Evolutionary conservation across 2,113 vertebrate genomes (phyloP), one percentile per base, ranked within the genome.

Genomic region (Aptenodytes patagonicus): DNA sequence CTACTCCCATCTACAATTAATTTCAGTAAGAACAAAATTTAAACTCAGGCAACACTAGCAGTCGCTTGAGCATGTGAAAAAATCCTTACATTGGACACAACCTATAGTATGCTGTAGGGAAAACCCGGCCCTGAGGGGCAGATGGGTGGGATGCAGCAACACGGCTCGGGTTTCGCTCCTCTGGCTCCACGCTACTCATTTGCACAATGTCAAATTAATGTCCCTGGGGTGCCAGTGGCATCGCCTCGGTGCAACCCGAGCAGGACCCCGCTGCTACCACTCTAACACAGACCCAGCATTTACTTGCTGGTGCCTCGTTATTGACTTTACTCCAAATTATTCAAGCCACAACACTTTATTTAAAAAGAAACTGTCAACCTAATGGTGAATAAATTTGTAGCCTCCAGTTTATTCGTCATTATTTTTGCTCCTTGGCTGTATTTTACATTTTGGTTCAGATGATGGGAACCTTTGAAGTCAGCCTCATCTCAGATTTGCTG

Each of bases 241-340:
- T 68, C n/a, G 0, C 47, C 12, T 31, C 2, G 5, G 14, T 5
- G 25, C 7, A 22, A 49, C 42, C 13, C 8, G 2, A 10, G 5
- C 1, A 0, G 60, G 55, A 51, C 17, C 19, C 65, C 0, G 0
- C 54, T 58, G 60, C 46, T n/a, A 29, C 31, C 2, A 2, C 57
- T 21, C 40, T 10, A 32, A 13, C 51, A 28, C 64, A 64, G 12
- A 14, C 15, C 70, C 60, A 40, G 29, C 55, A 17, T 17, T 28
- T 38, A 19, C 72, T 80, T 49, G 13, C 47, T 52, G 68, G 13
- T 89, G 76, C 57, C 71, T 47, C 1, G 0, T n/a, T 42, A 66
- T 14, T 70, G 54, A 26, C 64, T 69, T 60, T 28, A 6, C 52
- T 57, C 36, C 44, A 14, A 60, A 61, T 65, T 31, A 90, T 70